These are phyloP conservation scores for Puffinus mauretanicus DNA, from an alignment of 2,113 vertebrate species.

Conservation along the genomic window DNA sequence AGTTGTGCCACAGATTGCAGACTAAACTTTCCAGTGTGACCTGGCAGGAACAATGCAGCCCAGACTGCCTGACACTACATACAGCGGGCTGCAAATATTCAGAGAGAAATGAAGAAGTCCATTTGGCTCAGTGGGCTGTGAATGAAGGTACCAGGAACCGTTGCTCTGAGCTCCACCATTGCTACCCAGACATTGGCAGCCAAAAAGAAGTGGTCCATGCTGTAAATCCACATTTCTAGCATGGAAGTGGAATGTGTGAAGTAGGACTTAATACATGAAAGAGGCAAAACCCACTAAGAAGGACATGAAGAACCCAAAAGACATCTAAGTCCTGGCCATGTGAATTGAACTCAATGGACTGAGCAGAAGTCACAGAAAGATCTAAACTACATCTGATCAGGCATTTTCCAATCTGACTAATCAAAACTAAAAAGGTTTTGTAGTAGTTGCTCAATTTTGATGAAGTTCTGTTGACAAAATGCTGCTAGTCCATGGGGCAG, in stretches of 20 bases:
- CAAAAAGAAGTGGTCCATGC: not conserved
- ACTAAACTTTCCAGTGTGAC: not conserved
- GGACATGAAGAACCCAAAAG: not conserved
- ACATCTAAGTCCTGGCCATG: not conserved
- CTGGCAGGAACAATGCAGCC: not conserved
- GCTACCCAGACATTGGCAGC: not conserved
- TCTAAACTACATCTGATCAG: not conserved
- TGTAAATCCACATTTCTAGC: not conserved
- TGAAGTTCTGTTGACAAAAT: not conserved
- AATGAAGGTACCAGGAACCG: not conserved
- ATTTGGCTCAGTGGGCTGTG: not conserved
- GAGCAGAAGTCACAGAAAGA: not conserved
- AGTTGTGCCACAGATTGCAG: not conserved
- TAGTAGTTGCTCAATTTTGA: not conserved
- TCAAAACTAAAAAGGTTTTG: not conserved
- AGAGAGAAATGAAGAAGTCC: not conserved
- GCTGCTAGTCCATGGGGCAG: not conserved
- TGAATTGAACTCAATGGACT: not conserved
- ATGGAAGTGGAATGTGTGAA: not conserved
- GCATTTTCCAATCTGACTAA: not conserved
- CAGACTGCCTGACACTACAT: not conserved
- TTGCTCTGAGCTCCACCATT: not conserved
- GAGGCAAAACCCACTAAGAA: not conserved
- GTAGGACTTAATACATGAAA: not conserved
- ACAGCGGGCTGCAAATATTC: not conserved